phyloP scores from a whole-genome alignment of 2,797 vertebrate genomes.

The Serranus cabrilla region DNA sequence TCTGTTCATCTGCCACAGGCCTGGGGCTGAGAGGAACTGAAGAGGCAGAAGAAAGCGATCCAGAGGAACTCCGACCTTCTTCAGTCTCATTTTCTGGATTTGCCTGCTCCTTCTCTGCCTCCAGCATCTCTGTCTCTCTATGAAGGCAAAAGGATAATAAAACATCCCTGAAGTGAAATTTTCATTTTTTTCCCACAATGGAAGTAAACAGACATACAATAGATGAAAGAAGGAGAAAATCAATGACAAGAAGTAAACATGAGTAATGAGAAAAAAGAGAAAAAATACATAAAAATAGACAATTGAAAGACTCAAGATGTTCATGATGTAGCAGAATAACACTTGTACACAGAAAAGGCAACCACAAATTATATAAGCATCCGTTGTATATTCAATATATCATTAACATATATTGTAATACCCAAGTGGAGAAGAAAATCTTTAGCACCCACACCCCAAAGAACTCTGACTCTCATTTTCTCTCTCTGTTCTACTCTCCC shows the following conservation, averaged over 20 bases:
- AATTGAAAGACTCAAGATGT: conserved; percentile 2
- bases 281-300: not conserved
- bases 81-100: conserved; percentile 26
- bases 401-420: conserved; percentile 40
- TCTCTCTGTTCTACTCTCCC: conserved; percentile 50
- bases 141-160: not conserved
- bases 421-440: conserved; percentile 34
- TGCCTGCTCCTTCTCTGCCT: conserved; percentile 33
- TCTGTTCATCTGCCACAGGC: conserved; percentile 29
- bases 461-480: conserved; percentile 56
- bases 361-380: conserved; percentile 17
- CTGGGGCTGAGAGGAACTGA: conserved; percentile 7
- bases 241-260: not conserved
- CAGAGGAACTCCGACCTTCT: conserved; percentile 28
- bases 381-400: conserved; percentile 17
- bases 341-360: not conserved
- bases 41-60: not conserved
- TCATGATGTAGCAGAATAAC: not conserved
- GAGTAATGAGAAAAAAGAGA: not conserved
- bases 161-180: not conserved
- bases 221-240: conserved; percentile 1
- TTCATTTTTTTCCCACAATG: not conserved
- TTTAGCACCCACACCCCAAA: conserved; percentile 44
- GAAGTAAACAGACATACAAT: not conserved
- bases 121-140: conserved; percentile 47